Base-by-base conservation (phyloP, 2,113 vertebrate species). In the Uropsilus gracilis region DNA sequence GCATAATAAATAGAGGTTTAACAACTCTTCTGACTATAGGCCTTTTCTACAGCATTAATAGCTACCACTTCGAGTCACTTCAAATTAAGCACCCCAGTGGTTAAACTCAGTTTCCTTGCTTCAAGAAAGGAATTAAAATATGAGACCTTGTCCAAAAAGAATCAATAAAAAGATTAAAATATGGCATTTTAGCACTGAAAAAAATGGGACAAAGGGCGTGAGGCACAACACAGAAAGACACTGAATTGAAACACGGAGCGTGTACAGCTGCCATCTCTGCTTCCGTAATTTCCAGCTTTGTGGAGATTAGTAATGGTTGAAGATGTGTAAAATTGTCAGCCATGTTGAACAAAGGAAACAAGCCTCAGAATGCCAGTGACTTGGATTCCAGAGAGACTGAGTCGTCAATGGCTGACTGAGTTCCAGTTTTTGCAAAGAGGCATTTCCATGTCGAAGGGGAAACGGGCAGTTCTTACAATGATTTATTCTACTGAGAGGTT, bases 91-190 rank as follows among this genome's bases (percentile, higher is more conserved):
- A 86, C 84, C 26, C 48, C 69, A 96, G 37, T 16, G 97, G 57
- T 96, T 95, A 90, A 94, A 28, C 61, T 96, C 83, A 92, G 95
- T 95, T 98, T 34, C 91, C 73, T 98, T 95, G 69, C 87, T 95
- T 96, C 93, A 93, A 92, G 91, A 73, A 96, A 90, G n/a, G n/a
- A 91, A 89, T 39, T 85, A 96, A 97, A 96, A 44, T 10, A 1
- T n/a, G 88, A 90, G 72, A 77, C 9, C 53, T 48, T 12, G 18
- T 20, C 18, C 1, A 55, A 55, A n/a, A n/a, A 16, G 69, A 46
- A 48, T 57, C 66, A 64, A 87, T 55, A 11, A n/a, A 77, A 16
- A 89, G 46, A 69, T 50, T 85, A 55, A 97, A 94, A 89, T 37
- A 7, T 46, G 68, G 61, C 14, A 69, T 95, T 95, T 97, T 68